Percentiles rank a stretch among this genome's conserved stretches.
Evolutionary conservation across 2,797 vertebrate genomes (phyloP).

Genomic region (Enteromius mattozi): DNA sequence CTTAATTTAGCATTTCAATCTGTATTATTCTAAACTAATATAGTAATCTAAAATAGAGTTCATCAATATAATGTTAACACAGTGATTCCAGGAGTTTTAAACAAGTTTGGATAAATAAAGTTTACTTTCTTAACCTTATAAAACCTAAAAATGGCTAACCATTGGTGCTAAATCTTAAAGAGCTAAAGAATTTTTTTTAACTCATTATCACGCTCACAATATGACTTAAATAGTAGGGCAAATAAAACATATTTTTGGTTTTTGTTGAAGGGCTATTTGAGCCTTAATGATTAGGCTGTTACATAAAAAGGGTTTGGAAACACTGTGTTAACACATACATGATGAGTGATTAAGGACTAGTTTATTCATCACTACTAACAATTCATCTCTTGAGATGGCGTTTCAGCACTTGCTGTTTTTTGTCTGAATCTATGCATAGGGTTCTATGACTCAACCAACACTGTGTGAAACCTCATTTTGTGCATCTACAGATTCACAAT

Average conservation of each 20-base stretch:
- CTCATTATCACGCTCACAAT: neutral
- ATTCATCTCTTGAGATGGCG: slow-evolving; percentile 14
- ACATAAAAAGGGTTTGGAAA: neutral
- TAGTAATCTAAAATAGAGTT: neutral
- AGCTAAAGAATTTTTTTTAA: neutral
- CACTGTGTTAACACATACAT: slow-evolving; percentile 8
- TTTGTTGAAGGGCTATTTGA: neutral
- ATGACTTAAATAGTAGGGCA: neutral
- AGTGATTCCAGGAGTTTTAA: slow-evolving; percentile 16
- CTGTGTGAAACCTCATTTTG: slow-evolving; percentile 20
- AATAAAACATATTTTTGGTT: neutral
- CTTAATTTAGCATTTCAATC: slow-evolving; percentile 6
- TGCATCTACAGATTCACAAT: slow-evolving; percentile 1
- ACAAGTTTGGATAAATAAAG: neutral
- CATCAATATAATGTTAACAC: slow-evolving; percentile 1
- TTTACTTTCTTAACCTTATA: neutral
- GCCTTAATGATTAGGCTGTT: neutral
- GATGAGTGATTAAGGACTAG: neutral
- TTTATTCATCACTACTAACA: neutral
- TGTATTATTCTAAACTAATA: neutral
- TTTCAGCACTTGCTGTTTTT: neutral
- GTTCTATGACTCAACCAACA: slow-evolving; percentile 5
- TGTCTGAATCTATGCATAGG: slow-evolving; percentile 18
- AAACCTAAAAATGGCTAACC: neutral
- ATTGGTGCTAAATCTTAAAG: slow-evolving; percentile 3